These are phyloP conservation scores for Laticauda colubrina DNA, from an alignment of 2,113 vertebrate genomes.

Conservation along the genomic window DNA sequence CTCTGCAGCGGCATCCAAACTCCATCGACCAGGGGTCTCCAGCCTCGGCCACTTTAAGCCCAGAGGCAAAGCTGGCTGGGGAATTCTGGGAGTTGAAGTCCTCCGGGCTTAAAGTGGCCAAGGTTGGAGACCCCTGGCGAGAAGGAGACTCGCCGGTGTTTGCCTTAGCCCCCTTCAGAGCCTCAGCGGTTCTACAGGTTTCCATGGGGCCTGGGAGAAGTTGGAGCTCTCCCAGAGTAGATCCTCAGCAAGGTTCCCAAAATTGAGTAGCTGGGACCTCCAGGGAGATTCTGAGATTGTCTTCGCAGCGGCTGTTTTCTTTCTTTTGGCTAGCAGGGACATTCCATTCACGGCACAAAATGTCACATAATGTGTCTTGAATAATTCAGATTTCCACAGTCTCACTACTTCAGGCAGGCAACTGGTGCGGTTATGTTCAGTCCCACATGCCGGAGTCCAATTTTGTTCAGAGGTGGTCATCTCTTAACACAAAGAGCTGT, in stretches of 20 bases:
- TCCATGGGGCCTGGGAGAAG: neutral
- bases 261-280: neutral
- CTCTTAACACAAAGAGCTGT: conserved; percentile 9
- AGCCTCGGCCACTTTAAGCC: too few species aligned
- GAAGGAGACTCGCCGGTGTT: neutral
- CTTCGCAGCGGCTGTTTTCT: conserved; percentile 11
- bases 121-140: too few species aligned
- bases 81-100: too few species aligned
- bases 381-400: conserved; percentile 6
- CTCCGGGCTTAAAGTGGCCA: too few species aligned
- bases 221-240: neutral
- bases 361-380: neutral
- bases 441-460: conserved; percentile 49
- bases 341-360: conserved; percentile 19
- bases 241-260: neutral
- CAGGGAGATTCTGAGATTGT: neutral
- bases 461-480: conserved; percentile 37
- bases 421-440: conserved; percentile 11
- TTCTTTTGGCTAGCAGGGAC: neutral
- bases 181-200: neutral
- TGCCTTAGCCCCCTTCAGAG: neutral
- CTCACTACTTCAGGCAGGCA: conserved; percentile 27
- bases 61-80: too few species aligned
- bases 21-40: too few species aligned
- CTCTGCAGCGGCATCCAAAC: neutral